Evolutionary conservation across 2,888 invertebrate genomes (phyloP).

Genomic region (Eilema griseolum): DNA sequence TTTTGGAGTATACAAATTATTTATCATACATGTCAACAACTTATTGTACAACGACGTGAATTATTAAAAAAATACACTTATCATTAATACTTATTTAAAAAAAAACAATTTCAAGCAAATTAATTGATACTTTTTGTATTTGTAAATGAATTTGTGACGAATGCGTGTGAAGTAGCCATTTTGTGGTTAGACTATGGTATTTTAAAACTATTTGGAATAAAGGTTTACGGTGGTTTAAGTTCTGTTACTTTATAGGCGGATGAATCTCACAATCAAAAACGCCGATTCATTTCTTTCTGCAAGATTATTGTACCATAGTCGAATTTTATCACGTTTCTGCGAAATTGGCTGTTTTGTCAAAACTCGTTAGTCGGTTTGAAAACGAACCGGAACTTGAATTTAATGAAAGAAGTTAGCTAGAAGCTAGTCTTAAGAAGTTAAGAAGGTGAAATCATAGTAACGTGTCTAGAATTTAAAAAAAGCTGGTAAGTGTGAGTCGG

Average conservation of each 20-base stretch:
- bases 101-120: not conserved
- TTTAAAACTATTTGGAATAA: not conserved
- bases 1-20: not conserved
- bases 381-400: too few species aligned
- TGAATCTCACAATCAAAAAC: constrained; percentile 18
- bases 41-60: constrained; percentile 5
- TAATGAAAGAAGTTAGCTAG: too few species aligned
- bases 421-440: too few species aligned
- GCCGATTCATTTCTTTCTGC: not conserved
- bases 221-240: constrained; percentile 27
- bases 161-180: constrained; percentile 35
- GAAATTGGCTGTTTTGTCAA: not conserved
- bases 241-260: constrained; percentile 37
- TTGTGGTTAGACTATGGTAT: constrained; percentile 28
- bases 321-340: not conserved
- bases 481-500: too few species aligned
- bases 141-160: constrained; percentile 37
- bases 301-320: not conserved
- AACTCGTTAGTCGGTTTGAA: not conserved
- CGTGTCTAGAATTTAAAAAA: too few species aligned
- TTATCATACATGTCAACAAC: not conserved
- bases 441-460: too few species aligned
- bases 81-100: not conserved
- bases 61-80: not conserved
- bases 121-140: not conserved